These are phyloP conservation scores for Caenorhabditis sp. DNA, from an alignment of 2,888 invertebrate species.

Conservation along the genomic window DNA sequence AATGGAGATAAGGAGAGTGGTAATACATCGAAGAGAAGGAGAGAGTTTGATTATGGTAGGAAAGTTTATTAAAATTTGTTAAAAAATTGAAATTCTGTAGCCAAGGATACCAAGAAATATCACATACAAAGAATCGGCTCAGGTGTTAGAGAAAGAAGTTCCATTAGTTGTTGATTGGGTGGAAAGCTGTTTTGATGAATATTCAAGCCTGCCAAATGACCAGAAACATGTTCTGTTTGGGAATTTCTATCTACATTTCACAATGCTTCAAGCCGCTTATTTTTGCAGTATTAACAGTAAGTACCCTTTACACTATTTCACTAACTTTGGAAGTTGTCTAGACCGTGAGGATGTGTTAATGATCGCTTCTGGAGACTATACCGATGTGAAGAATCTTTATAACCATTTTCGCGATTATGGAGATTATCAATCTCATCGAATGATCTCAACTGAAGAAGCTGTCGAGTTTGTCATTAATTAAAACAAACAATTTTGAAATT, in stretches of 20 bases:
- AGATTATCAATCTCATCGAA: not conserved
- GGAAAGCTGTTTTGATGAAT: constrained; percentile 34
- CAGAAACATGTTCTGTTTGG: constrained; percentile 32
- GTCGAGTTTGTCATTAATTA: constrained; percentile 13
- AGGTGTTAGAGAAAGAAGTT: constrained; percentile 19
- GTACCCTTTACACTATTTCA: not conserved
- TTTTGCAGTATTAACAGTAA: constrained; percentile 20
- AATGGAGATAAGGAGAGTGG: constrained; percentile 26
- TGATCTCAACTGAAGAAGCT: constrained; percentile 15
- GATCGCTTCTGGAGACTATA: constrained; percentile 34
- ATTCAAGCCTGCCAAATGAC: constrained; percentile 17
- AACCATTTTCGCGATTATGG: constrained; percentile 3
- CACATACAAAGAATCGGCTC: constrained; percentile 22
- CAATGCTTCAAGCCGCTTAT: constrained; percentile 25
- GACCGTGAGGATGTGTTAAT: constrained; percentile 16
- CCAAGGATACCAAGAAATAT: constrained; percentile 11
- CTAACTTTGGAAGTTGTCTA: not conserved
- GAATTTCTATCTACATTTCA: constrained; percentile 31
- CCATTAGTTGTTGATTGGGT: constrained; percentile 38
- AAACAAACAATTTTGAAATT: no score
- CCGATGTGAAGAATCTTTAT: constrained; percentile 19
- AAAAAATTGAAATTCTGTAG: constrained; percentile 9
- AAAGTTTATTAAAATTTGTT: no score
- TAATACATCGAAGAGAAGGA: constrained; percentile 35
- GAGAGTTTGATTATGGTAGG: constrained; percentile 22